A percentile compares a stretch with the other conserved stretches of the same genome.
These are phyloP conservation scores for Formica selysi DNA, from an alignment of 1,140 invertebrate species.

Conservation along the genomic window DNA sequence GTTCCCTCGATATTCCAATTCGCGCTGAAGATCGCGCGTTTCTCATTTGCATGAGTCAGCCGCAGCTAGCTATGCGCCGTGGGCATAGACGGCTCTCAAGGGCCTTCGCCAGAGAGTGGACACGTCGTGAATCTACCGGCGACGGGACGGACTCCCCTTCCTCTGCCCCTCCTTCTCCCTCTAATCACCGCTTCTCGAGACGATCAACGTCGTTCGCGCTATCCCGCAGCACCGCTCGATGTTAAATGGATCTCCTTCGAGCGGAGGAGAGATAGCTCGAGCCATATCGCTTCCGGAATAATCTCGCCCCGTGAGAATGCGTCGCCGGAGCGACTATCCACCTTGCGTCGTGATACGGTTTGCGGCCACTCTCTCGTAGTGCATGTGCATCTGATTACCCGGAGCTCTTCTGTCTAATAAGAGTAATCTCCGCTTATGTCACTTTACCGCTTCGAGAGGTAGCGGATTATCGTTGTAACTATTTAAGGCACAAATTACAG, in stretches of 20 bases:
- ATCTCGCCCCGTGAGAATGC: constrained; percentile 73
- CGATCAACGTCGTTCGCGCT: constrained; percentile 78
- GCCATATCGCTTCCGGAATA: constrained; percentile 70
- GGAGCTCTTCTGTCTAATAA: constrained; percentile 15
- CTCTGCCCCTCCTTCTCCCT: neutral
- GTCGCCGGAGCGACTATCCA: constrained; percentile 52
- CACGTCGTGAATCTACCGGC: constrained; percentile 41
- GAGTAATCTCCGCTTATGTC: constrained; percentile 51
- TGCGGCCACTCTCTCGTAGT: constrained; percentile 26
- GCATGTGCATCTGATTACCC: constrained; percentile 10
- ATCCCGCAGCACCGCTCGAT: constrained; percentile 64
- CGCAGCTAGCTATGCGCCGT: constrained; percentile 11
- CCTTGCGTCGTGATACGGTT: constrained; percentile 27
- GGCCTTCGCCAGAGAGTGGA: constrained; percentile 27
- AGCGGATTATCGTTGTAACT: constrained; percentile 21
- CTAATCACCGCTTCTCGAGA: constrained; percentile 60
- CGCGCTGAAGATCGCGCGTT: constrained; percentile 42
- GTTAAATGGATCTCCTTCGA: constrained; percentile 58
- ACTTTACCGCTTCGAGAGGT: constrained; percentile 23
- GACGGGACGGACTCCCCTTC: neutral
- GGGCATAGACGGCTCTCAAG: constrained; percentile 17
- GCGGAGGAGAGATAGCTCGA: constrained; percentile 22
- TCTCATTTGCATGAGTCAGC: constrained; percentile 73
- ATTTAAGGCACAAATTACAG: constrained; percentile 43
- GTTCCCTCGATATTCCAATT: constrained; percentile 58